Conservation (phyloP, 2,113 vertebrate genomes). For the Heloderma charlesbogerti region DNA sequence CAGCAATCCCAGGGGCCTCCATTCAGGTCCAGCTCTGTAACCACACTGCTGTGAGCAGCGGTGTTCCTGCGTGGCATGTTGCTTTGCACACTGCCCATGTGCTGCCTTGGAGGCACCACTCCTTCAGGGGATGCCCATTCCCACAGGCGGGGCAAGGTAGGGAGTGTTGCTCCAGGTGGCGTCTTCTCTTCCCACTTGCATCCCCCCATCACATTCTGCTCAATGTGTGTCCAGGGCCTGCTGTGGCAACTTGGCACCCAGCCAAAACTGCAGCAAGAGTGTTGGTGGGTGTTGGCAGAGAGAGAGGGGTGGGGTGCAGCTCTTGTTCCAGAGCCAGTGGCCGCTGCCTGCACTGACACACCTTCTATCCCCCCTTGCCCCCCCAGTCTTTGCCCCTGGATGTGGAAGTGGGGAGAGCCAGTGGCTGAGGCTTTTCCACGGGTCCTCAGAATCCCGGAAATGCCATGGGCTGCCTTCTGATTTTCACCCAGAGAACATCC, state of each 20-base stretch:
- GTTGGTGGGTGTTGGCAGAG: too few species aligned
- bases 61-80: neutral
- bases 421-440: neutral
- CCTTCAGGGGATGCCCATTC: too few species aligned
- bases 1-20: too few species aligned
- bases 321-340: too few species aligned
- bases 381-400: conserved; percentile 7
- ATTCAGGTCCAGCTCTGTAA: too few species aligned
- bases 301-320: neutral
- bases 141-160: neutral
- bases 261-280: too few species aligned
- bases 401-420: neutral
- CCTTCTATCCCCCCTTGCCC: conserved; percentile 49
- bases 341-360: neutral
- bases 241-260: neutral
- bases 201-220: neutral
- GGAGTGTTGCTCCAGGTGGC: neutral
- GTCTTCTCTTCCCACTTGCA: neutral
- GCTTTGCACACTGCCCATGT: neutral
- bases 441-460: conserved; percentile 38
- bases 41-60: too few species aligned
- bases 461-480: neutral
- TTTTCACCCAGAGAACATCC: neutral
- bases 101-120: too few species aligned
- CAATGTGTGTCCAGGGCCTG: neutral